A percentile compares a stretch with the other conserved stretches of the same genome.
These are phyloP conservation scores for Hippopotamyrus pictus DNA, from an alignment of 2,797 vertebrate genomes.

Conservation along the genomic window DNA sequence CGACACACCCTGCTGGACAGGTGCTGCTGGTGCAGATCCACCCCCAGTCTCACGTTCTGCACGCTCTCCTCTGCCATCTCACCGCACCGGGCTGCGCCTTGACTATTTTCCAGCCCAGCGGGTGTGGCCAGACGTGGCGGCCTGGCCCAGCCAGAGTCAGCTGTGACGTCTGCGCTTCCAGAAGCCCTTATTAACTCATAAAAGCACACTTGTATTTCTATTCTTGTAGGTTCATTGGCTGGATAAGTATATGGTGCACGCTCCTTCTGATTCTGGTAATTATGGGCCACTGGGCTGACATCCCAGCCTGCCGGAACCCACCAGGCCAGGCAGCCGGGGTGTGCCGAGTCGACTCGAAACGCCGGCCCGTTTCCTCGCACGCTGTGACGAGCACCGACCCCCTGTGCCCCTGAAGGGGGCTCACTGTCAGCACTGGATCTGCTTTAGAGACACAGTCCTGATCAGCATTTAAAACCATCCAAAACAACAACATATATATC, in stretches of 20 bases:
- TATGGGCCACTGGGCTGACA: slow-evolving; percentile 40
- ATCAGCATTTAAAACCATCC: neutral
- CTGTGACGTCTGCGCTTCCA: slow-evolving; percentile 49
- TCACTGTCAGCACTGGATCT: neutral
- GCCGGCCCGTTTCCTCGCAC: neutral
- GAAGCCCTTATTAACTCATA: slow-evolving; percentile 62
- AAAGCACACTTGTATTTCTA: slow-evolving; percentile 51
- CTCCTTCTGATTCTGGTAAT: slow-evolving; percentile 54
- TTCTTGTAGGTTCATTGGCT: slow-evolving; percentile 52
- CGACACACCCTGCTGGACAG: neutral
- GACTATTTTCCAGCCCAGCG: slow-evolving; percentile 28
- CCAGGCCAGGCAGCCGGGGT: neutral
- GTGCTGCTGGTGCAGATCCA: neutral
- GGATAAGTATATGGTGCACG: slow-evolving; percentile 55
- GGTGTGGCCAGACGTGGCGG: slow-evolving; percentile 49
- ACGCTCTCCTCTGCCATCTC: neutral
- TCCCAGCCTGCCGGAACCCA: neutral
- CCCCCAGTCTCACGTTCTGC: neutral
- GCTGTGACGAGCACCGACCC: neutral
- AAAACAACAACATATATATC: neutral
- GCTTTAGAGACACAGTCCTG: neutral
- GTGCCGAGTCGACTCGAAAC: neutral
- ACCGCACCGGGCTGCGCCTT: slow-evolving; percentile 18
- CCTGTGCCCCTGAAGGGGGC: neutral
- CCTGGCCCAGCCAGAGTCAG: slow-evolving; percentile 30